phyloP scores from a whole-genome alignment of 1,140 invertebrate genomes.

The Lucilia cuprina region DNA sequence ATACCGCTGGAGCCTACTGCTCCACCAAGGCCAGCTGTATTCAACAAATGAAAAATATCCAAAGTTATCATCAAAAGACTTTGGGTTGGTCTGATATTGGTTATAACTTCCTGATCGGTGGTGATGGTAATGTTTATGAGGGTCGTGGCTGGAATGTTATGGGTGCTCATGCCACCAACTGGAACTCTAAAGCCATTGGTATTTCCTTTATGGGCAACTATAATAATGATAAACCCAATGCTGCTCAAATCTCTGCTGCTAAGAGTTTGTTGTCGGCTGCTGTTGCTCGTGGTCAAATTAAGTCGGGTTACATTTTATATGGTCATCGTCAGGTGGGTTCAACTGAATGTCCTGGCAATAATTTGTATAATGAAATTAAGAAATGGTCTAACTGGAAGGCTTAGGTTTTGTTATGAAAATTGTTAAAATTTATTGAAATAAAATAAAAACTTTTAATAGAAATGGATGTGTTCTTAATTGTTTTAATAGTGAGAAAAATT shows the following conservation, averaged over 20 bases:
- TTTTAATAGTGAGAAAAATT: too few relatives aligned
- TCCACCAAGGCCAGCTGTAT: constrained; percentile 64
- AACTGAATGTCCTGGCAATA: constrained; percentile 76
- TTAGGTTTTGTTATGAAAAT: constrained; percentile 39
- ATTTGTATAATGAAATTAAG: constrained; percentile 69
- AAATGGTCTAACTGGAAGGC: constrained; percentile 70
- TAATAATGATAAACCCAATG: constrained; percentile 52
- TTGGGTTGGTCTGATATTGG: constrained; percentile 75
- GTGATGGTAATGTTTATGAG: constrained; percentile 69
- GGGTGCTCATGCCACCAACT: constrained; percentile 73
- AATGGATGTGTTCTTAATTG: too few relatives aligned
- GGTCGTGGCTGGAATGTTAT: constrained; percentile 74
- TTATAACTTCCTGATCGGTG: constrained; percentile 69
- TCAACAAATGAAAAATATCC: constrained; percentile 67
- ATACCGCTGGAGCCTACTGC: constrained; percentile 70
- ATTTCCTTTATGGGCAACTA: constrained; percentile 72
- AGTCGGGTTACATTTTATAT: constrained; percentile 69
- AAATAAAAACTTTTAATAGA: background rate
- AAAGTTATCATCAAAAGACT: constrained; percentile 67
- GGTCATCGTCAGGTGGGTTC: constrained; percentile 74
- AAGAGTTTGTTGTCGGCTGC: constrained; percentile 70
- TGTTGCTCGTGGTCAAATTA: constrained; percentile 67
- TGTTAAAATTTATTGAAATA: background rate
- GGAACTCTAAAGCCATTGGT: constrained; percentile 73
- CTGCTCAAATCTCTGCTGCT: constrained; percentile 62